Percentiles rank a stretch among this genome's conserved stretches.
Evolutionary conservation across 2,888 invertebrate genomes (phyloP).

Genomic region (Seladonia tumulorum): DNA sequence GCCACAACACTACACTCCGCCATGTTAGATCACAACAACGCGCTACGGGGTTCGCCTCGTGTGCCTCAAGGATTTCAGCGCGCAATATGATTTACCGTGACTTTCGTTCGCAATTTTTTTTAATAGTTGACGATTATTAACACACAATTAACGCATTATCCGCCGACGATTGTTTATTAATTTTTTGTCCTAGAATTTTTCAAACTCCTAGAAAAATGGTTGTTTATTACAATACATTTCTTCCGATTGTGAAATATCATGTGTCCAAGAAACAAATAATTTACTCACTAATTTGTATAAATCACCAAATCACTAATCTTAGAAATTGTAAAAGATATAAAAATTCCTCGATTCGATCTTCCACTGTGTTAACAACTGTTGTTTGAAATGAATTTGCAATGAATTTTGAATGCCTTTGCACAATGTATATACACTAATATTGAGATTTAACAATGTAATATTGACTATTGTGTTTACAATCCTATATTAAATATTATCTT

Average conservation of each 20-base stretch:
- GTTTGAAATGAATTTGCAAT: neutral
- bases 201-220: neutral
- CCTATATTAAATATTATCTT: no score
- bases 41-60: slow-evolving; percentile 87
- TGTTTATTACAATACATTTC: neutral
- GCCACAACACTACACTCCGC: slow-evolving; percentile 88
- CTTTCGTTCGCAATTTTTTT: neutral
- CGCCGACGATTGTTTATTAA: neutral
- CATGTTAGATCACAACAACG: slow-evolving; percentile 90
- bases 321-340: neutral
- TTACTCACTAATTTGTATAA: neutral
- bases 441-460: no score
- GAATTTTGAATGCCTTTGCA: no score
- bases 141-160: neutral
- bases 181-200: neutral
- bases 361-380: no score
- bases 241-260: neutral
- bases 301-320: neutral
- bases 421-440: neutral
- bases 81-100: slow-evolving; percentile 67
- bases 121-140: neutral
- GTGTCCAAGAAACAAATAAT: neutral
- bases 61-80: slow-evolving; percentile 84
- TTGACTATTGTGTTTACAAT: no score
- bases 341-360: no score